Percentiles rank a stretch among this genome's conserved stretches.
These are phyloP conservation scores for Cenopis cana DNA, from an alignment of 2,888 invertebrate genomes.

Conservation along the genomic window DNA sequence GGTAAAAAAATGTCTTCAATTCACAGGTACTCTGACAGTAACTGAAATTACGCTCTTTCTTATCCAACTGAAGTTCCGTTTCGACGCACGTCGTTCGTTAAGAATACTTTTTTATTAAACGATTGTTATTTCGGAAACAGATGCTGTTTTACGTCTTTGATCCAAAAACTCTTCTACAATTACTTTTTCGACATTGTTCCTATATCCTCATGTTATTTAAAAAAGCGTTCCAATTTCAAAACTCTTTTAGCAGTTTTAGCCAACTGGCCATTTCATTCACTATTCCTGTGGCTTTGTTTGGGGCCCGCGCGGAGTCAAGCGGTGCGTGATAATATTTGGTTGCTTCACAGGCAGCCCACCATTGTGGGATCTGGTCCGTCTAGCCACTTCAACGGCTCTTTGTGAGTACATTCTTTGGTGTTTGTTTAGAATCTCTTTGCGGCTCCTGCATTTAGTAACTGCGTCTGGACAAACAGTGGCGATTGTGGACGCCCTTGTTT, in stretches of 20 bases:
- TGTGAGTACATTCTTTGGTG: conserved; percentile 74
- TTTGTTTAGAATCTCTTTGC: conserved; percentile 79
- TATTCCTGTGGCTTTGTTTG: conserved; percentile 60
- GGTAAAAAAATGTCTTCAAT: conserved; percentile 16
- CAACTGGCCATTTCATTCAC: conserved; percentile 54
- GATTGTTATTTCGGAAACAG: conserved; percentile 43
- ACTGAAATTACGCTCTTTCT: conserved; percentile 5
- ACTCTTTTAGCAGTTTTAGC: conserved; percentile 44
- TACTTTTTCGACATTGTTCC: neutral
- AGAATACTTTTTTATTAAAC: conserved; percentile 43
- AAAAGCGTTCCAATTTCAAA: conserved; percentile 29
- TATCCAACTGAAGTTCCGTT: neutral
- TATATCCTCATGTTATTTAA: conserved; percentile 15
- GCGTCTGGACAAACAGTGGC: conserved; percentile 76
- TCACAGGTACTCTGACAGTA: neutral
- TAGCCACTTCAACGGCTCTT: conserved; percentile 73
- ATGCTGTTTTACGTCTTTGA: conserved; percentile 18
- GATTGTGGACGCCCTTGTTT: conserved; percentile 69
- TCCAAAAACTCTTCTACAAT: conserved; percentile 16
- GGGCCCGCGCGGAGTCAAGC: conserved; percentile 58
- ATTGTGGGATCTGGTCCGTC: conserved; percentile 69
- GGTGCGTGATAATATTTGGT: conserved; percentile 83
- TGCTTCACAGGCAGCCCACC: conserved; percentile 67
- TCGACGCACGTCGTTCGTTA: conserved; percentile 28
- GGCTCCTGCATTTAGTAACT: conserved; percentile 79